Evolutionary conservation across 2,113 vertebrate species (phyloP).

Genomic region (Cyanoderma ruficeps): DNA sequence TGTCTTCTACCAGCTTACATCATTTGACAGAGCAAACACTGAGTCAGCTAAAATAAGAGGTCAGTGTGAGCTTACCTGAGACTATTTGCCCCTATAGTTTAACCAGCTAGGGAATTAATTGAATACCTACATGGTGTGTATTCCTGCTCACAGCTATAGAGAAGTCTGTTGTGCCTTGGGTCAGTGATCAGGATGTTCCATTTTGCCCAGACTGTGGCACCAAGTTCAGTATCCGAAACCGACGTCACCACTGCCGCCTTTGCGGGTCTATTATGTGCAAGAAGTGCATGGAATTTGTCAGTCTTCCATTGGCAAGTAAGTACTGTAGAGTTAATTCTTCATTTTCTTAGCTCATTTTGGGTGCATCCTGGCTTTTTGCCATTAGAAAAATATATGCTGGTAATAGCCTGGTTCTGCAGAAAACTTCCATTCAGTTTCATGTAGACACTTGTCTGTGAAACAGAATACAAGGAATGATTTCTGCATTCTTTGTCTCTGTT

Average conservation of each 20-base stretch:
- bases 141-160: constrained; percentile 82
- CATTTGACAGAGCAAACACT: constrained; percentile 89
- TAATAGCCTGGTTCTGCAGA: background rate
- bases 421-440: background rate
- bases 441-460: background rate
- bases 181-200: constrained; percentile 93
- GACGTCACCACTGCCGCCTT: constrained; percentile 96
- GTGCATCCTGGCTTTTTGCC: background rate
- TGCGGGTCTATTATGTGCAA: constrained; percentile 98
- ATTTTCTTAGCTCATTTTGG: background rate
- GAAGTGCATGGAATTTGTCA: constrained; percentile 91
- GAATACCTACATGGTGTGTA: background rate
- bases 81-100: background rate
- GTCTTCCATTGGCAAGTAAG: constrained; percentile 89
- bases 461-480: background rate
- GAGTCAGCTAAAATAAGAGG: constrained; percentile 94
- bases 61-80: constrained; percentile 58
- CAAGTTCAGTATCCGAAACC: constrained; percentile 91
- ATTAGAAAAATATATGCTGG: background rate
- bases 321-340: background rate
- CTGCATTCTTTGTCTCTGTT: background rate
- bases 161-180: constrained; percentile 95
- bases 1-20: constrained; percentile 83
- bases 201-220: constrained; percentile 96
- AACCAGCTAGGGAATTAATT: background rate